Conservation (phyloP, 2,888 invertebrate genomes). For the Caenorhabditis macrosperma region DNA sequence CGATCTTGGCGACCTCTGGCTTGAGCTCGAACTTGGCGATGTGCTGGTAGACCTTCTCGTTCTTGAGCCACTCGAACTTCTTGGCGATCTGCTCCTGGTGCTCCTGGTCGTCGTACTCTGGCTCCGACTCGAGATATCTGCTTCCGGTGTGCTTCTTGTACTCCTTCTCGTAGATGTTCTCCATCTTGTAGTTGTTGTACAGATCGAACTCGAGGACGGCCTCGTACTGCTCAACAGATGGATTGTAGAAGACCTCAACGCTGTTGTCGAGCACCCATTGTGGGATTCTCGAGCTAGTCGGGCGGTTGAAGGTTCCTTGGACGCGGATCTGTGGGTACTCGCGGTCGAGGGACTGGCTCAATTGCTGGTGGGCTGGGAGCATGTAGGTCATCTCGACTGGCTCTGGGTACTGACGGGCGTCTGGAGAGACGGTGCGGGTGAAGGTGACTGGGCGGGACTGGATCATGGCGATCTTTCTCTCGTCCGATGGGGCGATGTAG, state of each 20-base stretch:
- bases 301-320: constrained; percentile 56
- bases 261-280: constrained; percentile 56
- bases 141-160: constrained; percentile 51
- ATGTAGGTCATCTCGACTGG: constrained; percentile 59
- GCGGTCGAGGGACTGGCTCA: constrained; percentile 40
- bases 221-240: constrained; percentile 47
- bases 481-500: constrained; percentile 60
- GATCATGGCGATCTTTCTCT: constrained; percentile 61
- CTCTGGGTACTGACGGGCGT: constrained; percentile 66
- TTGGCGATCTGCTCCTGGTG: constrained; percentile 49
- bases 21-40: constrained; percentile 56
- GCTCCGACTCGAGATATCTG: constrained; percentile 47
- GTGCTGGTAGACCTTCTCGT: constrained; percentile 63
- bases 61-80: constrained; percentile 59
- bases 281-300: constrained; percentile 42
- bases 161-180: constrained; percentile 50
- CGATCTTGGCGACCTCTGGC: constrained; percentile 47
- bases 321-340: constrained; percentile 49
- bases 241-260: constrained; percentile 58
- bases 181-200: constrained; percentile 56
- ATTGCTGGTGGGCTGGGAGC: constrained; percentile 40
- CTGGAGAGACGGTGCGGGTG: constrained; percentile 60
- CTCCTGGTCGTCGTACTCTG: constrained; percentile 57
- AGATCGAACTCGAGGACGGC: constrained; percentile 54
- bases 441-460: constrained; percentile 72